Conservation (phyloP, 2,797 vertebrate genomes). For the Enoplosus armatus region DNA sequence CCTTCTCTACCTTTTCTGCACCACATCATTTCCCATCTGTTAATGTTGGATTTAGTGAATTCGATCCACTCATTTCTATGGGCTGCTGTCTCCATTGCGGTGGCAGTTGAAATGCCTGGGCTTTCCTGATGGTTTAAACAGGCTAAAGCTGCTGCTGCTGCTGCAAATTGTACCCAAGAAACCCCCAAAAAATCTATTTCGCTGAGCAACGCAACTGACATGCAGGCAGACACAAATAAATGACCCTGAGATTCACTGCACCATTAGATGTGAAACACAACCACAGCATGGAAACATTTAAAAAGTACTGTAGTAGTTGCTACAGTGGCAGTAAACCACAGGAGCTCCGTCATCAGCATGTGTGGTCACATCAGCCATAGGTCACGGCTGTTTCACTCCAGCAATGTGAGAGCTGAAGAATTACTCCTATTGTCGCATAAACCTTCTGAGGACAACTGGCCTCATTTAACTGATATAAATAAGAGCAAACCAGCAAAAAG, state of each 20-base stretch:
- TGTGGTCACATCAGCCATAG: constrained; percentile 64
- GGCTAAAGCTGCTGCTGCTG: constrained; percentile 46
- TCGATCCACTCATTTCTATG: constrained; percentile 50
- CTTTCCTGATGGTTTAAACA: constrained; percentile 72
- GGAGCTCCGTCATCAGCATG: constrained; percentile 47
- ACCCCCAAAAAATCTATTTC: constrained; percentile 53
- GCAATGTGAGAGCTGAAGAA: constrained; percentile 5
- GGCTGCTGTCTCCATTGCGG: constrained; percentile 54
- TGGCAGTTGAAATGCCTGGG: constrained; percentile 45
- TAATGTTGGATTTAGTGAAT: constrained; percentile 53
- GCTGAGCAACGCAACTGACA: constrained; percentile 33
- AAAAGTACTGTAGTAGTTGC: constrained; percentile 30
- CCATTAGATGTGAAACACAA: constrained; percentile 56
- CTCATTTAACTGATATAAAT: constrained; percentile 1
- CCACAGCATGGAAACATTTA: constrained; percentile 67
- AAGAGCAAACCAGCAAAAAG: not conserved
- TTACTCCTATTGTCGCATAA: not conserved
- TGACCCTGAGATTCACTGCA: constrained; percentile 22
- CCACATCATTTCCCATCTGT: constrained; percentile 44
- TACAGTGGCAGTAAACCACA: constrained; percentile 42
- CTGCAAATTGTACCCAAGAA: constrained; percentile 58
- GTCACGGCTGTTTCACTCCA: constrained; percentile 41
- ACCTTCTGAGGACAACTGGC: not conserved
- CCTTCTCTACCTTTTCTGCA: constrained; percentile 6
- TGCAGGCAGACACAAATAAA: constrained; percentile 49